Percentiles rank a stretch among this genome's conserved stretches.
Conservation (phyloP, 2,888 invertebrate species). For the Tortrix viridana region DNA sequence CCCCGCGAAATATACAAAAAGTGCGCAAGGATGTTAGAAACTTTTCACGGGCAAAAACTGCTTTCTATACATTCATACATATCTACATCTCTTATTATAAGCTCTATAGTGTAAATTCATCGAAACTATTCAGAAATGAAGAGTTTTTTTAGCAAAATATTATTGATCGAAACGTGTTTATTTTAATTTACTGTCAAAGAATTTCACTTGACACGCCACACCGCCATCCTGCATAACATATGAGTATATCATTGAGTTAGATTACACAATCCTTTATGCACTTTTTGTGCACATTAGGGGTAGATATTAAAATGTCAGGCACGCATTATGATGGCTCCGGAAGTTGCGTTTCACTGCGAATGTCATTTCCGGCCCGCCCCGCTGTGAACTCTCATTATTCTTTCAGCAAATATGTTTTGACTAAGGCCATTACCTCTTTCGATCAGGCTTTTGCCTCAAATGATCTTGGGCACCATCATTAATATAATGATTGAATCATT, state of each 20-base stretch:
- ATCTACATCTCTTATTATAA: too few relatives aligned
- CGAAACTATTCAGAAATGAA: background rate
- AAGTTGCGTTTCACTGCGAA: slow-evolving; percentile 74
- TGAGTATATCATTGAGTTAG: slow-evolving; percentile 33
- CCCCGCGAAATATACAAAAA: slow-evolving; percentile 12
- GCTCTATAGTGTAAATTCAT: background rate
- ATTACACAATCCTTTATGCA: slow-evolving; percentile 42
- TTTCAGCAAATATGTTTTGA: slow-evolving; percentile 82
- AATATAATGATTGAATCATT: slow-evolving; percentile 66
- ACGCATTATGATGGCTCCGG: slow-evolving; percentile 61
- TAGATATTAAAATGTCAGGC: slow-evolving; percentile 46
- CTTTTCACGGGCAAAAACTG: background rate
- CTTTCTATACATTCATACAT: too few relatives aligned
- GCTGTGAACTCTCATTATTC: slow-evolving; percentile 76
- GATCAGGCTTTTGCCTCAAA: slow-evolving; percentile 56
- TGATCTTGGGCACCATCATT: slow-evolving; percentile 54
- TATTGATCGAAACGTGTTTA: background rate
- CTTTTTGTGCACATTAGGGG: slow-evolving; percentile 41
- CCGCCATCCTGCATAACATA: slow-evolving; percentile 27
- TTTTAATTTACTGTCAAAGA: slow-evolving; percentile 11
- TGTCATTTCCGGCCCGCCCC: slow-evolving; percentile 69
- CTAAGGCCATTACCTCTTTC: slow-evolving; percentile 69
- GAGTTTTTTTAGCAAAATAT: background rate
- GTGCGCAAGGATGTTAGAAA: background rate
- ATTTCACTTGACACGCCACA: slow-evolving; percentile 23